Conservation (phyloP, 2,888 invertebrate genomes). For the Oasisia sp. region DNA sequence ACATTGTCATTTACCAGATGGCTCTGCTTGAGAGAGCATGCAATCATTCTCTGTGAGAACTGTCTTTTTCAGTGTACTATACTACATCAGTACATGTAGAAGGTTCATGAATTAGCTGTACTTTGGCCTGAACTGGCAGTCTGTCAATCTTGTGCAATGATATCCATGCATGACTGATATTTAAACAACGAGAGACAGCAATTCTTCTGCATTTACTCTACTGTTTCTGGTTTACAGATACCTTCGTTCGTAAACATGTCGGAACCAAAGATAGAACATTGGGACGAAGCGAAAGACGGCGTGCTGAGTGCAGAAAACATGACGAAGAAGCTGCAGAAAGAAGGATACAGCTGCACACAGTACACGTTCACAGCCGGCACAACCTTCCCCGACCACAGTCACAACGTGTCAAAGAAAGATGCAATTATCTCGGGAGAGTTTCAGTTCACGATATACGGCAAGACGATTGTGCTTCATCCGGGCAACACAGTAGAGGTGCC, state of each 20-base stretch:
- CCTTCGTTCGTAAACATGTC: not conserved
- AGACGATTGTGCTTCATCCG: conserved; percentile 53
- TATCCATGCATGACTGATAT: no score
- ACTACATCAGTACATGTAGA: no score
- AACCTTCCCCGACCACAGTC: conserved; percentile 58
- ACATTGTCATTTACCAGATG: no score
- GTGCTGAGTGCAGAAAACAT: conserved; percentile 48
- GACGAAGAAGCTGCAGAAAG: conserved; percentile 51
- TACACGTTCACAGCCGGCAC: conserved; percentile 56
- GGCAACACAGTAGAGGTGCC: conserved; percentile 60
- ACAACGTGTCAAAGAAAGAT: conserved; percentile 56
- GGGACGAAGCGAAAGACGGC: conserved; percentile 53
- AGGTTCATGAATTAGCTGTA: no score
- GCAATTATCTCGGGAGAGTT: conserved; percentile 55
- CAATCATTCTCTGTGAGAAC: no score
- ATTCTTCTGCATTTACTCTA: no score
- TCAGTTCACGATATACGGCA: conserved; percentile 54
- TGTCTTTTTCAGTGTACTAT: no score
- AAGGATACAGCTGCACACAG: conserved; percentile 50
- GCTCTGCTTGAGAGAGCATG: no score
- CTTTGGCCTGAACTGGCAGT: no score
- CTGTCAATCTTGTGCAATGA: no score
- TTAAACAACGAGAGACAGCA: no score
- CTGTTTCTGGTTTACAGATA: no score
- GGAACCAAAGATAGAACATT: conserved; percentile 46